Evolutionary conservation across 2,797 vertebrate genomes (phyloP), one percentile per base, ranked within the genome.

Genomic region (Cetoscarus ocellatus): DNA sequence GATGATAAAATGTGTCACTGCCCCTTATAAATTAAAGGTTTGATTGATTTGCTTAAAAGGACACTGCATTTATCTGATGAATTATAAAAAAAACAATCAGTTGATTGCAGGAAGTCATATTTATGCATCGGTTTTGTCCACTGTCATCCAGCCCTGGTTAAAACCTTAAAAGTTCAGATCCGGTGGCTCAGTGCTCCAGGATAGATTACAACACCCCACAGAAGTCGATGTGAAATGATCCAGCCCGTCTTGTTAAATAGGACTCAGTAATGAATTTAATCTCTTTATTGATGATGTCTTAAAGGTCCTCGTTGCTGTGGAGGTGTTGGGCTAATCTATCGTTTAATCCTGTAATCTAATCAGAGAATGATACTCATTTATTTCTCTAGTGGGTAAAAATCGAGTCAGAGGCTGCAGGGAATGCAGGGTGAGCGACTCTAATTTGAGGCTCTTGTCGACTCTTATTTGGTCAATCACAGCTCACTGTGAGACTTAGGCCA

Each of bases 331-430:
- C 54, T 86, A 81, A 91, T 82, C 75, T 79, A 50, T 74, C 43
- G 74, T 57, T 42, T 85, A 84, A 86, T 88, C 77, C 71, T 64
- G 35, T 80, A 77, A 84, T 87, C 80, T 81, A 74, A 87, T 88
- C 77, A 78, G 73, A 78, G 54, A 62, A 76, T 60, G 72, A 62
- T 53, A 47, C 49, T 57, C 10, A 14, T 68, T 84, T 62, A 72
- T 81, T 82, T 68, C 60, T 71, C 43, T 61, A 39, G 38, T 58
- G 67, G 53, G 52, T 8, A 50, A 35, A 14, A 40, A 69, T 47
- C 0, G 19, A 74, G 73, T 61, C 56, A 10, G 38, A 67, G 51
- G 63, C 51, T 11, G 1, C 39, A 57, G 35, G 55, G 61, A 67
- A 19, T 9, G 43, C 38, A 19, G 53, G 52, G 19, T 18, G 43